Conservation (phyloP, 2,797 vertebrate species). For the Cyclopterus lumpus region DNA sequence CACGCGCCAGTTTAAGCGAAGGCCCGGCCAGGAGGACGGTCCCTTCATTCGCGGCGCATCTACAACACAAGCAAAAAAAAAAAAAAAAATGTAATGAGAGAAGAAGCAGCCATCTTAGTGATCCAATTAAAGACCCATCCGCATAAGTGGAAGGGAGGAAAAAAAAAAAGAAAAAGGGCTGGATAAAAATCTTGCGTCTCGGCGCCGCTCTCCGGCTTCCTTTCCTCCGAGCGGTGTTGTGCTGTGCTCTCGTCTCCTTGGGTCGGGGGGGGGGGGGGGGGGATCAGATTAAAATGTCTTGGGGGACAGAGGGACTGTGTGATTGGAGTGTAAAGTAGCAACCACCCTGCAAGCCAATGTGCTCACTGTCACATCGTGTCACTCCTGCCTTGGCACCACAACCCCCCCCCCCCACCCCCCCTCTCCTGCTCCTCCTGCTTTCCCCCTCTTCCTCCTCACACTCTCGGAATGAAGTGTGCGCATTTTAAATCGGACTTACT, state of each 20-base stretch:
- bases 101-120: slow-evolving; percentile 55
- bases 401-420: slow-evolving; percentile 19
- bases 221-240: slow-evolving; percentile 41
- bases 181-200: slow-evolving; percentile 38
- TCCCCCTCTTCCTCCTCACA: neutral
- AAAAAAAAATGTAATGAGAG: slow-evolving; percentile 61
- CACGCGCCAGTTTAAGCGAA: slow-evolving; percentile 28
- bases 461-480: slow-evolving; percentile 13
- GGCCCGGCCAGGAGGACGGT: neutral
- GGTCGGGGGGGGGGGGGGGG: no score
- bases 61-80: slow-evolving; percentile 40
- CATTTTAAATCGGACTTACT: slow-evolving; percentile 47
- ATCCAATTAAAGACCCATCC: slow-evolving; percentile 70
- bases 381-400: slow-evolving; percentile 62
- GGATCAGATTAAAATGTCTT: slow-evolving; percentile 81
- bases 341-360: slow-evolving; percentile 75
- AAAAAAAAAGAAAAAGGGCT: slow-evolving; percentile 17
- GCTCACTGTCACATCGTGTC: slow-evolving; percentile 80
- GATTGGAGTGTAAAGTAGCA: slow-evolving; percentile 82
- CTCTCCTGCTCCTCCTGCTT: neutral
- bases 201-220: slow-evolving; percentile 11
- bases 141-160: slow-evolving; percentile 52
- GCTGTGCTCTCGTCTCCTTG: slow-evolving; percentile 45
- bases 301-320: slow-evolving; percentile 73
- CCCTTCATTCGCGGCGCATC: slow-evolving; percentile 44